Base-by-base conservation (phyloP, 2,888 invertebrate genomes). In the Noctuana brunneofusca region DNA sequence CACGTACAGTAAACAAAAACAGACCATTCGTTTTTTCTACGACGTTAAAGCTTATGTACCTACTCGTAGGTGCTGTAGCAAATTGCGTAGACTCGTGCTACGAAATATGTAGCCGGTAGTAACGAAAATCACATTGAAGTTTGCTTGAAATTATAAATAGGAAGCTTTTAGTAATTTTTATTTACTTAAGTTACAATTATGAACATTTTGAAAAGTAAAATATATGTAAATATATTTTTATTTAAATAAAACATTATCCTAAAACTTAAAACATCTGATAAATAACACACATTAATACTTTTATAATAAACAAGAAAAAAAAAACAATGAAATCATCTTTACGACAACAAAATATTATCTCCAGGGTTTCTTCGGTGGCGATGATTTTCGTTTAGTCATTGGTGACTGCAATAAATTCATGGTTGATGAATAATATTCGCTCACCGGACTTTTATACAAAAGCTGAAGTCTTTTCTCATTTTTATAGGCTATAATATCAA, bases 401-500 rank as follows among this genome's bases (percentile, higher is more conserved):
- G 52, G 53, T n/a, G 41, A 49, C n/a, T 30, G 46, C 46, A 48
- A 68, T 32, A 63, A 73, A 66, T 77, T 75, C 69, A 80, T 66
- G 12, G 67, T 38, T 1, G 79, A 81, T n/a, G 73, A 64, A 35
- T 54, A 65, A 56, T 53, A 22, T 12, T 48, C n/a, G 11, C 8
- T 68, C 9, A 65, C 64, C 24, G 80, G 76, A 65, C 75, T 81
- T 64, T 69, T 67, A 66, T 71, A 81, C 27, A 86, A 65, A 22
- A 80, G 54, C 65, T 69, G 71, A 58, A 86, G 59, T 65, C 70
- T 75, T 56, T 77, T 76, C 46, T 84, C 79, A 56, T 79, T 69
- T 58, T 70, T 74, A 66, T 76, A 71, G 32, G 69, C 78, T 65
- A 86, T 80, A 46, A 82, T 77, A 58, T 84, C 71, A 58, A 84